phyloP scores from a whole-genome alignment of 2,888 invertebrate genomes.

The Tribolium freemani region DNA sequence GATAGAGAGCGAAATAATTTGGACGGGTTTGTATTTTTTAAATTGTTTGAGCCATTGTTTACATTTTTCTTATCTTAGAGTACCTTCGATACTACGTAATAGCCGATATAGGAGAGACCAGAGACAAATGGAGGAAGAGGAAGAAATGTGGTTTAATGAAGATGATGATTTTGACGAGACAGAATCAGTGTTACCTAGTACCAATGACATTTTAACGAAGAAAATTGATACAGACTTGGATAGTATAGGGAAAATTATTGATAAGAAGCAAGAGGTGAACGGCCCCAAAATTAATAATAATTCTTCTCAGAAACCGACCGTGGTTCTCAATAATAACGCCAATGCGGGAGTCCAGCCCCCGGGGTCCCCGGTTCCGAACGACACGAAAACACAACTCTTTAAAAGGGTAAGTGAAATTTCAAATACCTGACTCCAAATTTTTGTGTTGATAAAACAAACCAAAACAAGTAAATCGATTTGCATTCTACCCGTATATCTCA shows the following conservation, averaged over 20 bases:
- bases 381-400: conserved; percentile 69
- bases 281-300: conserved; percentile 65
- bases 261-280: conserved; percentile 63
- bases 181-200: conserved; percentile 71
- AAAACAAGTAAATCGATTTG: too few species aligned
- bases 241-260: conserved; percentile 69
- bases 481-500: too few species aligned
- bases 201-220: conserved; percentile 71
- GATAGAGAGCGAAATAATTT: conserved; percentile 85
- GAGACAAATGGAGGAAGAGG: conserved; percentile 95
- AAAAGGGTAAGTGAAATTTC: conserved; percentile 66
- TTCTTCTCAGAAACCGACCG: conserved; percentile 62
- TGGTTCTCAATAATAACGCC: conserved; percentile 68
- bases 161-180: conserved; percentile 94
- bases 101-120: conserved; percentile 91
- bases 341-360: conserved; percentile 63
- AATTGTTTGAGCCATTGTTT: too few species aligned
- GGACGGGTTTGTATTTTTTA: conserved; percentile 60
- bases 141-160: conserved; percentile 99
- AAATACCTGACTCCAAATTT: background rate
- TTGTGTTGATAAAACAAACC: background rate
- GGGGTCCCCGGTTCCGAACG: conserved; percentile 63
- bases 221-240: conserved; percentile 75
- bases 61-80: conserved; percentile 67
- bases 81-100: conserved; percentile 85